Base-by-base conservation (phyloP, 2,797 vertebrate species). In the Ambastaia sidthimunki region DNA sequence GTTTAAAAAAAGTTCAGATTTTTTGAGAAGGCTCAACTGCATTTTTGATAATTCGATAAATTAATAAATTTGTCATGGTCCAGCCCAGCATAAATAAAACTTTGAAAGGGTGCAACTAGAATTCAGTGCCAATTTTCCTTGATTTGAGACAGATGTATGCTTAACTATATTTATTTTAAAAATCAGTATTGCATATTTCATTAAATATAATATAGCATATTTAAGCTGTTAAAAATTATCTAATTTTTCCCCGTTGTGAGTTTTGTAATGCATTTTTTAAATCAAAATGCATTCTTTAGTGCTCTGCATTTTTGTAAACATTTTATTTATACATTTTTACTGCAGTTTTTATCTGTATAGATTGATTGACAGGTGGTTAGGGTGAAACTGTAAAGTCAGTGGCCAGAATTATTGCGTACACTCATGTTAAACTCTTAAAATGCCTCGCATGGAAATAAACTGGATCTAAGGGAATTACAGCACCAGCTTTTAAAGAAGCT, bases 271-370 rank as follows among this genome's bases (percentile, higher is more conserved):
- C 73, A 23, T 69, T 66, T 28, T 28, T 78, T 34, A 44, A 44
- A 44, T 80, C 57, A 70, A 54, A 55, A 37, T 76, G 12, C 55
- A 6, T 69, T 41, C n/a, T n/a, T 47, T 19, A 76, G 31, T 69
- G 57, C 16, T 31, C 69, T 76, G 69, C 76, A 21, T 63, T 15
- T 55, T 34, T 78, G 59, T 67, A 63, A n/a, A 13, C 76, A 28
- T 71, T 74, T 80, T 78, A 79, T 84, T 86, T 81, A 80, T 82
- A 75, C 48, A 21, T 62, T 74, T 81, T 74, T 81, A 70, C 12
- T 79, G 66, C 76, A 82, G 77, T 82, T 76, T 44, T 76, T 74
- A 57, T 59, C 12, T 74, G 54, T 80, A 63, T 78, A 60, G 77
- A 62, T 73, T 19, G 63, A 21, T 73, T 54, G 73, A 54, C 71